These are phyloP conservation scores for Heliornis fulica DNA, from an alignment of 2,113 vertebrate genomes.

Conservation along the genomic window DNA sequence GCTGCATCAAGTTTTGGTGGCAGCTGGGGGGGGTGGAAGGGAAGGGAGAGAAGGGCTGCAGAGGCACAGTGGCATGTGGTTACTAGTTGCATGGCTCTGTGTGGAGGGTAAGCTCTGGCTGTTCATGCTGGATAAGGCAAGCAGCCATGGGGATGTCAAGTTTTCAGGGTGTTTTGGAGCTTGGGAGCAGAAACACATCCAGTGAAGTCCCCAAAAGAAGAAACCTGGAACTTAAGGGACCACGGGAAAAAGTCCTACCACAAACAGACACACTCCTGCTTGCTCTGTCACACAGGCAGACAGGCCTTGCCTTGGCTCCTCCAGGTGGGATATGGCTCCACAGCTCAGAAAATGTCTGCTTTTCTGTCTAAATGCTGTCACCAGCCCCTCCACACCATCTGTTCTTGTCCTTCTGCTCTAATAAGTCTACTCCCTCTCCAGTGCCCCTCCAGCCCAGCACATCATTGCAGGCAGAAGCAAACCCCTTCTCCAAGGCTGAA, in stretches of 20 bases:
- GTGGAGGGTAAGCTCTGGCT: background rate
- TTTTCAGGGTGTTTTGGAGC: background rate
- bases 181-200: background rate
- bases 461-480: background rate
- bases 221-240: background rate
- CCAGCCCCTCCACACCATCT: background rate
- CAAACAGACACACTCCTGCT: background rate
- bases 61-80: background rate
- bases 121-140: background rate
- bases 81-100: rapidly evolving
- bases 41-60: background rate
- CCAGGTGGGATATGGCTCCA: background rate
- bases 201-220: background rate
- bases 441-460: background rate
- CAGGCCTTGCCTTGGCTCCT: background rate
- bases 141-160: background rate
- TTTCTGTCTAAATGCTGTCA: background rate
- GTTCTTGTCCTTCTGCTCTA: background rate
- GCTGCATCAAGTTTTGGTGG: background rate
- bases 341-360: background rate
- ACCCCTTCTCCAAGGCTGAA: background rate
- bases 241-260: background rate
- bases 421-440: background rate
- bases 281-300: background rate
- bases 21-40: background rate